These are phyloP conservation scores for Pilophorus perplexus DNA, from an alignment of 2,888 invertebrate species.

Conservation along the genomic window DNA sequence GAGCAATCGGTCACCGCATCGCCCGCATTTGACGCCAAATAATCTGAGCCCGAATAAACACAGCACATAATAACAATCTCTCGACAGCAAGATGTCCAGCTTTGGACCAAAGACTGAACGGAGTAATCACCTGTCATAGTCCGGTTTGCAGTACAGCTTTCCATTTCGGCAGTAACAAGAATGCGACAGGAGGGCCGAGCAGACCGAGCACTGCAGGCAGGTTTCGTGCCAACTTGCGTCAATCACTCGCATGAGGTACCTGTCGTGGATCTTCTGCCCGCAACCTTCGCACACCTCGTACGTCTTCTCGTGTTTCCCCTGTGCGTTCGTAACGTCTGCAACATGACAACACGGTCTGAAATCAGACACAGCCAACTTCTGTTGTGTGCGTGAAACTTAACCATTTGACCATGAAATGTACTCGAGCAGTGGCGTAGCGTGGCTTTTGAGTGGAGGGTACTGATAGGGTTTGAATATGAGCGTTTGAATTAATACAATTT, in stretches of 20 bases:
- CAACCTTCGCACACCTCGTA: conserved; percentile 92
- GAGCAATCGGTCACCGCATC: conserved; percentile 84
- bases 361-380: not conserved
- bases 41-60: conserved; percentile 60
- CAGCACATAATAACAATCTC: not conserved
- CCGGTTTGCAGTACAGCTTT: conserved; percentile 93
- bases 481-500: too few relatives aligned
- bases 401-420: too few relatives aligned
- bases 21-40: conserved; percentile 90
- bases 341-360: too few relatives aligned
- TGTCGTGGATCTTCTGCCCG: conserved; percentile 90
- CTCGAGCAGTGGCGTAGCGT: too few relatives aligned
- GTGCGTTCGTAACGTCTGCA: conserved; percentile 46
- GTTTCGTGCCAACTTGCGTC: conserved; percentile 95
- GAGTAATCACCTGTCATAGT: conserved; percentile 82
- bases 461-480: too few relatives aligned
- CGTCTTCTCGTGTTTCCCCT: conserved; percentile 60
- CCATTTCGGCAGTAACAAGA: conserved; percentile 93
- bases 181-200: conserved; percentile 82
- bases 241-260: conserved; percentile 90
- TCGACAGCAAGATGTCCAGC: not conserved
- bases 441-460: too few relatives aligned
- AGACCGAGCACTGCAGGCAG: conserved; percentile 93
- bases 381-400: too few relatives aligned
- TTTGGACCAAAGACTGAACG: not conserved